A percentile compares a stretch with the other conserved stretches of the same genome.
phyloP scores from a whole-genome alignment of 1,140 invertebrate species.

The Thaumatotibia leucotreta region DNA sequence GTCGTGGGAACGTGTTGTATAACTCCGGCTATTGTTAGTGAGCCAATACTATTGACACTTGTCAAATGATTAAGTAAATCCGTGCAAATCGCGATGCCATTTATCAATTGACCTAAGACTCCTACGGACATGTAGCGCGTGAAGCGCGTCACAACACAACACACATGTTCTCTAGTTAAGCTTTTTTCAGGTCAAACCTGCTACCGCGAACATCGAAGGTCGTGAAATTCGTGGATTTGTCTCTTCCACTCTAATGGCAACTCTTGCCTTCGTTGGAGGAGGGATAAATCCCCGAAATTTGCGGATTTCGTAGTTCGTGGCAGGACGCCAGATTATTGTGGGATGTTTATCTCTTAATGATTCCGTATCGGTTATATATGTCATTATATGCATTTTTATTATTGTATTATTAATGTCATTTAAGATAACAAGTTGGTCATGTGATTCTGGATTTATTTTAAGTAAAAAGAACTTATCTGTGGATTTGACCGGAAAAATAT shows the following conservation, averaged over 20 bases:
- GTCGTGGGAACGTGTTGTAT: constrained; percentile 10
- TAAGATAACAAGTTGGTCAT: background rate
- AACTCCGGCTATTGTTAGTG: background rate
- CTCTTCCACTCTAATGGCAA: too few relatives aligned
- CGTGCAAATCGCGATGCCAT: background rate
- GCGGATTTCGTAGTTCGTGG: too few relatives aligned
- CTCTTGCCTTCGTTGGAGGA: too few relatives aligned
- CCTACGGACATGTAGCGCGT: background rate
- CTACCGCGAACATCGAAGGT: too few relatives aligned
- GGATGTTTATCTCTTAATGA: background rate
- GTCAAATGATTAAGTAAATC: constrained; percentile 11
- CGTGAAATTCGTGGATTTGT: too few relatives aligned
- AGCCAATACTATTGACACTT: background rate
- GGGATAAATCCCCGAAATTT: too few relatives aligned
- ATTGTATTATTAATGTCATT: background rate
- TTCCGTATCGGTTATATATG: too few relatives aligned
- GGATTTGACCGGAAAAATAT: background rate
- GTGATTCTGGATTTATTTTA: background rate
- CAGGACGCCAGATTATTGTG: background rate
- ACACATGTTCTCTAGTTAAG: background rate
- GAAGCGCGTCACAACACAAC: background rate
- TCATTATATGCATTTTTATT: background rate
- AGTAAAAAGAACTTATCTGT: background rate
- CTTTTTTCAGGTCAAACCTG: background rate
- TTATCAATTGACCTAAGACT: background rate